Percentiles rank a stretch among this genome's conserved stretches.
phyloP scores from a whole-genome alignment of 2,113 vertebrate genomes.

The Apodemus sylvaticus region DNA sequence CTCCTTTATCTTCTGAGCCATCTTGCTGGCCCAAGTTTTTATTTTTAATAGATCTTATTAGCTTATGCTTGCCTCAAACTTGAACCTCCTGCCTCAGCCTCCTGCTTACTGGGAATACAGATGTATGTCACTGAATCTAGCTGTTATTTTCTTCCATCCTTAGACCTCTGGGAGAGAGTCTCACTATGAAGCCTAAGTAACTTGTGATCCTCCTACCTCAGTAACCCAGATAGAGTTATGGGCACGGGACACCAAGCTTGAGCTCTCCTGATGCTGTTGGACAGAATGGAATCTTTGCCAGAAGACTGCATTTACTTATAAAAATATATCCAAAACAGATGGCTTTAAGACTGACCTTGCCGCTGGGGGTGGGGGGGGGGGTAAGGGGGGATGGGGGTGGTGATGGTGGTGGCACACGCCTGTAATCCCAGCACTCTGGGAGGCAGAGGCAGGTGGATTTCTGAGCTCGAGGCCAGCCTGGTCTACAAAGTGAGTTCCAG shows the following conservation, averaged over 20 bases:
- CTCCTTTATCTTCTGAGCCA: not conserved
- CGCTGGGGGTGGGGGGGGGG: too few species aligned
- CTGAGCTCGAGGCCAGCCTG: too few species aligned
- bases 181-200: not conserved
- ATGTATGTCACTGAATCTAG: not conserved
- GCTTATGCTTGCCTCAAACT: not conserved
- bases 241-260: not conserved
- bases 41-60: not conserved
- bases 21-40: not conserved
- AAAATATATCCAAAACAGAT: slow-evolving; percentile 20
- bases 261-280: not conserved
- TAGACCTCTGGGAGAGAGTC: not conserved
- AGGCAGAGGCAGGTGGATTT: too few species aligned
- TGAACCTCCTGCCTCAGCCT: not conserved
- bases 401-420: too few species aligned
- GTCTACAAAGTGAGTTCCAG: too few species aligned
- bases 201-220: not conserved
- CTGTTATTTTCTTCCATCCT: not conserved
- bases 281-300: slow-evolving; percentile 9
- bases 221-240: not conserved
- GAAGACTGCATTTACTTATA: not conserved
- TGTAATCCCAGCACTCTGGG: too few species aligned
- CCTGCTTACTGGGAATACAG: not conserved
- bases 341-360: slow-evolving; percentile 37
- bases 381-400: too few species aligned